Conservation (phyloP, 1,140 invertebrate genomes). For the Coelopa frigida region DNA sequence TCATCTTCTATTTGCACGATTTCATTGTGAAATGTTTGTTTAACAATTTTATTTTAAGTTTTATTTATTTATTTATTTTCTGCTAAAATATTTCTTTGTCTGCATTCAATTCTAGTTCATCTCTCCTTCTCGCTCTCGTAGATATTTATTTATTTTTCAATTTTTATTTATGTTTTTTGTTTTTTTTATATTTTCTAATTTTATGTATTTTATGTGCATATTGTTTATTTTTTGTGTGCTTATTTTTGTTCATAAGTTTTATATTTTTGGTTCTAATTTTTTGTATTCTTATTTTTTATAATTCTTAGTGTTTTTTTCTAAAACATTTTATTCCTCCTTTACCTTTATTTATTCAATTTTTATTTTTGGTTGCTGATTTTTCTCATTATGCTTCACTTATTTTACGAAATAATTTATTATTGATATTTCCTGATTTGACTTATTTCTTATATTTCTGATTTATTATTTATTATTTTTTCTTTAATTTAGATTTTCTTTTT, state of each 20-base stretch:
- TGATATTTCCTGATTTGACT: too few species aligned
- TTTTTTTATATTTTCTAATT: background rate
- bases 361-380: too few species aligned
- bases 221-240: background rate
- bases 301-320: background rate
- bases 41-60: too few species aligned
- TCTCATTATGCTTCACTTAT: too few species aligned
- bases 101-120: background rate
- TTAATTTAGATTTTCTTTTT: background rate
- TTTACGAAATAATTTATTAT: too few species aligned
- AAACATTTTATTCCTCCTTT: too few species aligned
- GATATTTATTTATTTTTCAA: background rate
- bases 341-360: too few species aligned
- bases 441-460: too few species aligned
- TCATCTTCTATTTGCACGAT: background rate
- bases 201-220: background rate
- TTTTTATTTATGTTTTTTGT: background rate
- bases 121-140: background rate
- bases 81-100: background rate
- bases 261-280: background rate
- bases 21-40: too few species aligned
- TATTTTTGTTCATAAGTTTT: background rate
- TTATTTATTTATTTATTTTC: too few species aligned
- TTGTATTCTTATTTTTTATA: background rate
- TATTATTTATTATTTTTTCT: too few species aligned